Conservation (phyloP, 92 coral and sea anemone species). For the Porites cylindrica region DNA sequence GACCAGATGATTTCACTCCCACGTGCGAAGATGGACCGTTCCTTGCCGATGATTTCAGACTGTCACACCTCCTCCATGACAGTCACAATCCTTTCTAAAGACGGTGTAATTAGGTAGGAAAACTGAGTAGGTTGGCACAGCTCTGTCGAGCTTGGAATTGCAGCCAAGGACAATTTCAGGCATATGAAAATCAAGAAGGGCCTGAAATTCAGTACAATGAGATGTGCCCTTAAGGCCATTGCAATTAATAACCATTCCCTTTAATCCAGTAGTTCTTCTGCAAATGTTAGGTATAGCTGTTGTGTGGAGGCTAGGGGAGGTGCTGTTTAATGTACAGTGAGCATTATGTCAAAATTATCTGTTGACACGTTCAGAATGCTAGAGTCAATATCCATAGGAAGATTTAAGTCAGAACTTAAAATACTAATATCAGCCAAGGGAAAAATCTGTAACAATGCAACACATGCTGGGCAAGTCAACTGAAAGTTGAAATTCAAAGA, state of each 20-base stretch:
- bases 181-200: neutral
- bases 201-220: conserved; percentile 42
- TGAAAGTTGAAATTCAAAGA: neutral
- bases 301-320: neutral
- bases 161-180: conserved; percentile 52
- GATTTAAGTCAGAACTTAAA: neutral
- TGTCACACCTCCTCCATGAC: conserved; percentile 51
- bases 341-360: neutral
- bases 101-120: conserved; percentile 38
- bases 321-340: neutral
- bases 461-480: neutral
- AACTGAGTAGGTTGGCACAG: conserved; percentile 50
- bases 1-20: conserved; percentile 50
- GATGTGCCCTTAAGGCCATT: conserved; percentile 52
- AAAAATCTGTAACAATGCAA: neutral
- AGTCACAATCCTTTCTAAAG: conserved; percentile 35
- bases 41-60: conserved; percentile 17
- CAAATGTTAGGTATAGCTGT: neutral
- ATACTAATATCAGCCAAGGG: neutral
- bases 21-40: neutral
- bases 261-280: conserved; percentile 23
- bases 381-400: neutral
- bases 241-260: conserved; percentile 59
- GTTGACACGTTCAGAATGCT: neutral
- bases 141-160: conserved; percentile 42